Percentiles rank a stretch among this genome's conserved stretches.
Evolutionary conservation across 2,888 invertebrate genomes (phyloP).

Genomic region (Mycalesis mineus): DNA sequence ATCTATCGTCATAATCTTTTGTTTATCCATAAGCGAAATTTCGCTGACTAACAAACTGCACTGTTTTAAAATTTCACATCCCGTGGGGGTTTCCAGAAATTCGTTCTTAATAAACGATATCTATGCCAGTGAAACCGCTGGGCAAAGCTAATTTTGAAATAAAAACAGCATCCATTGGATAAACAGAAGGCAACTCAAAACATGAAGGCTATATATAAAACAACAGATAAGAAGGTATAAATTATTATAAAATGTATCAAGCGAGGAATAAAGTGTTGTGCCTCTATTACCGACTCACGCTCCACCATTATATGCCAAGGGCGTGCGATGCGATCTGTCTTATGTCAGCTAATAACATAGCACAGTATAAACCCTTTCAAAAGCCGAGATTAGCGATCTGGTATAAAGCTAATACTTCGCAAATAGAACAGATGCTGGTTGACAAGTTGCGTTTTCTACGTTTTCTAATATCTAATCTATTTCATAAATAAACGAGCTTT

Average conservation of each 20-base stretch:
- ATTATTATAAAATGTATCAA: conserved; percentile 3
- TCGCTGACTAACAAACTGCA: too few relatives aligned
- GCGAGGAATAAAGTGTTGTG: not conserved
- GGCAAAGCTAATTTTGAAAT: too few relatives aligned
- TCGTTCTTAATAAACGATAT: too few relatives aligned
- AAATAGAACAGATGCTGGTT: not conserved
- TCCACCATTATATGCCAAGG: conserved; percentile 21
- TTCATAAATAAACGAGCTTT: too few relatives aligned
- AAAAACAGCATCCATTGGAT: too few relatives aligned
- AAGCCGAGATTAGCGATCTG: conserved; percentile 1
- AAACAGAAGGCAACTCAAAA: too few relatives aligned
- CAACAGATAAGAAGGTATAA: not conserved
- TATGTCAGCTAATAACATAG: conserved; percentile 22
- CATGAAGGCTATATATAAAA: not conserved
- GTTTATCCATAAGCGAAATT: too few relatives aligned
- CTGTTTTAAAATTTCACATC: too few relatives aligned
- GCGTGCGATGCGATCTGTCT: conserved; percentile 22
- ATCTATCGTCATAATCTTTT: too few relatives aligned
- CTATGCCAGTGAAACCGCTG: too few relatives aligned
- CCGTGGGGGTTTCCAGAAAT: too few relatives aligned
- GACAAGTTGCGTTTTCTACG: not conserved
- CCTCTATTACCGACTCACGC: conserved; percentile 9
- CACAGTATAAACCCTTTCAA: conserved; percentile 4
- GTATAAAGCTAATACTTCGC: not conserved
- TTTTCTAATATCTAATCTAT: not conserved